Base-by-base conservation (phyloP, 2,797 vertebrate genomes). In the Adrianichthys oophorus region DNA sequence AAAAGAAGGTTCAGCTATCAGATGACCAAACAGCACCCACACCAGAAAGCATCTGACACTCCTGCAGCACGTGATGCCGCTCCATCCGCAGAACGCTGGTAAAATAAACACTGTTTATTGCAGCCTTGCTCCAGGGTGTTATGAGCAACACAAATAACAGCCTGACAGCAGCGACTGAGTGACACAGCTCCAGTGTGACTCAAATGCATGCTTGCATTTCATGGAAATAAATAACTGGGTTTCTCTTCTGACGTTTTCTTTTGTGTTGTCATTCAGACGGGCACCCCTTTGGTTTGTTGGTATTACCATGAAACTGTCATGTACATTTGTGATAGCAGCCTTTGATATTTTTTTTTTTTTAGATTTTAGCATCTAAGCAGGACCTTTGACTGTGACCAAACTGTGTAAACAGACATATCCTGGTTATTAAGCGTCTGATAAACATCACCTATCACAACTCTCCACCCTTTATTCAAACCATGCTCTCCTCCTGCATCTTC, bases 371-470 rank as follows among this genome's bases (percentile, higher is more conserved):
- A 48, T 74, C 56, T 63, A 65, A 40, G 1, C 16, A 56, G 47
- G 56, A 88, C 74, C 84, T 89, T 85, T 87, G 79, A 75, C 76
- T 60, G 56, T 57, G 46, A 24, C 52, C 68, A 74, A 64, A 56
- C 80, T 87, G 73, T 82, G 83, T 85, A 92, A 92, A 92, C 85
- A 92, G 49, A 70, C 76, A 73, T 60, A 90, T 90, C 90, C 91
- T 90, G 89, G 78, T 89, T 79, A 78, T 70, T 74, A 76, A 69
- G 65, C 53, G 41, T 75, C 70, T 86, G 70, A 80, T 82, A 79
- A 83, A 87, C 78, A 70, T 65, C 70, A 63, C 58, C 65, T 71
- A 72, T 85, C 70, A 70, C 78, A 54, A 37, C 51, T 52, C 66
- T 55, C 73, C 88, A 82, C 89, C 89, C 85, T 72, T 83, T 87